Evolutionary conservation across 2,797 vertebrate species (phyloP), one percentile per base, ranked within the genome.

Genomic region (Myoxocephalus aenaeus): DNA sequence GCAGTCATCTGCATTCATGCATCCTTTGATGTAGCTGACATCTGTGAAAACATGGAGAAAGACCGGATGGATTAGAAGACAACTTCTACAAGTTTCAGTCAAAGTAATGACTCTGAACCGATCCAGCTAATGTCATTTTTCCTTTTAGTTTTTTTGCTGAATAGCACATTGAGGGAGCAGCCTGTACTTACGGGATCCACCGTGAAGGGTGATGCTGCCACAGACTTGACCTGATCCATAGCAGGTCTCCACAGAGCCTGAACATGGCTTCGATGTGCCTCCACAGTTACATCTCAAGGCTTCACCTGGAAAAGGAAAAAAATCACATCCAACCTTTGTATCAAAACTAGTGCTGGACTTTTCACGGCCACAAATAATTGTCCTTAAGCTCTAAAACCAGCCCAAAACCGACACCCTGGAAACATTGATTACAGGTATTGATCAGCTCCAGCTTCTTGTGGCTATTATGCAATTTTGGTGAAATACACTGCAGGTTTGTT

Each of bases 251-350:
- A 64, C 22, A 0, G 1, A 0, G 38, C 0, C 0, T 17, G 38
- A 1, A 40, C 38, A 40, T 40, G 3, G 11, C 1, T 13, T 40
- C 11, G 0, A 1, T 8, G 3, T 4, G 25, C 75, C 72, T 12
- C 25, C 62, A 65, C 84, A 87, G 36, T 50, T 2, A 71, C 86
- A 81, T 14, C 0, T 69, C 70, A 87, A 62, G 20, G 75, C 81
- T 9, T 83, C 63, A 51, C 74, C 86, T 81, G 15, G 20, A 72
- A 50, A 40, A 42, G 48, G 14, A 2, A 62, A 62, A 11, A 44
- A 53, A 29, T 27, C 22, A 27, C 27, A 5, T 53, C 11, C n/a
- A 27, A 54, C 12, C 22, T 12, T 54, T 27, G 12, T 7, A 25
- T 53, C 1, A 11, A 15, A 56, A 56, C 6, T 29, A 15, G 53